A percentile compares a stretch with the other conserved stretches of the same genome.
Evolutionary conservation across 2,888 invertebrate genomes (phyloP).

Genomic region (Drosophila peninsularis): DNA sequence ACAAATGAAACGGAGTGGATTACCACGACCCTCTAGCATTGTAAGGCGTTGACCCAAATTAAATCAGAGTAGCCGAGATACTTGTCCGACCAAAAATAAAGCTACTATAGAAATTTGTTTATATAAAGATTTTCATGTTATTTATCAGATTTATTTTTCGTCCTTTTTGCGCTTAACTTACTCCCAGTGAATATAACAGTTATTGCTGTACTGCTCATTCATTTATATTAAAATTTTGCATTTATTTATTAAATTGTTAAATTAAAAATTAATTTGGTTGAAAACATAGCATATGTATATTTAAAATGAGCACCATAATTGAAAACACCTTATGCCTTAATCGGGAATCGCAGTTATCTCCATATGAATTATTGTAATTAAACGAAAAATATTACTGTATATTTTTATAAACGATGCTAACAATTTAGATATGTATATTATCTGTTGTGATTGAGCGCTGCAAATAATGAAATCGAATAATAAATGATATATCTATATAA

Average conservation of each 20-base stretch:
- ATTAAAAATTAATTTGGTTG: constrained; percentile 27
- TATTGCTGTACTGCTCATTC: background rate
- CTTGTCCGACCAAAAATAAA: background rate
- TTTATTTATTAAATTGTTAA: background rate
- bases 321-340: constrained; percentile 53
- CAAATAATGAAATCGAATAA: constrained; percentile 59
- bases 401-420: constrained; percentile 61
- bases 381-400: constrained; percentile 45
- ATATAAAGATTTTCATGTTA: background rate
- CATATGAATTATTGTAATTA: constrained; percentile 22
- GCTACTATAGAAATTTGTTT: background rate
- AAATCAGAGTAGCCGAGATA: background rate
- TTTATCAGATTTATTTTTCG: background rate
- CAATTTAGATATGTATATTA: constrained; percentile 52
- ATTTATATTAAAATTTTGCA: background rate
- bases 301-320: constrained; percentile 5
- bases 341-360: constrained; percentile 17
- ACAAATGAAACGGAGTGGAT: constrained; percentile 82
- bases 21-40: constrained; percentile 82
- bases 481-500: constrained; percentile 6
- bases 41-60: constrained; percentile 74
- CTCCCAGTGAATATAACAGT: background rate
- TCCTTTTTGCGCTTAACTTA: too few relatives aligned
- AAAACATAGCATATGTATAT: constrained; percentile 12
- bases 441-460: constrained; percentile 43